These are phyloP conservation scores for Sorex araneus DNA, from an alignment of 2,113 vertebrate genomes.

Conservation along the genomic window DNA sequence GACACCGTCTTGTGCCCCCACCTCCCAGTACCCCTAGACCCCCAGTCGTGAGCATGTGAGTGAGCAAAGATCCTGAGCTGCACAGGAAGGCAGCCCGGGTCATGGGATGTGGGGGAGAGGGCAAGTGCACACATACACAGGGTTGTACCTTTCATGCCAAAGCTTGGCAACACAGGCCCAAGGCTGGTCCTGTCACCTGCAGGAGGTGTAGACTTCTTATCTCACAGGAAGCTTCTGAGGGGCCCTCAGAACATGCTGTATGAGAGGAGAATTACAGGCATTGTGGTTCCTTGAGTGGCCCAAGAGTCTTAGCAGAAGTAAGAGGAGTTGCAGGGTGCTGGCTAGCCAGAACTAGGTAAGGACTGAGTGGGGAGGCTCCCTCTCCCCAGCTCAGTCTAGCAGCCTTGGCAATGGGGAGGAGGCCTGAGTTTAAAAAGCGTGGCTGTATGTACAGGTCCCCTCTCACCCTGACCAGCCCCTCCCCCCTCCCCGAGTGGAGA, in stretches of 20 bases:
- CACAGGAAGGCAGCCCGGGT: accelerated
- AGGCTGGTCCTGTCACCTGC: neutral
- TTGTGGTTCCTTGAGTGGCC: neutral
- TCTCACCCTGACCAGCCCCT: neutral
- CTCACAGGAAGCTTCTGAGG: neutral
- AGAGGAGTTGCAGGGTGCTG: neutral
- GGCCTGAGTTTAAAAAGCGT: neutral
- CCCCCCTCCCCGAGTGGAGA: neutral
- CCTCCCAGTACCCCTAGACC: no score
- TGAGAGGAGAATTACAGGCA: neutral
- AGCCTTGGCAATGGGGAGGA: neutral
- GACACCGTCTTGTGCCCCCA: no score
- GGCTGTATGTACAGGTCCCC: neutral
- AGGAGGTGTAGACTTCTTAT: neutral
- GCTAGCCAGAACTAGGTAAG: neutral
- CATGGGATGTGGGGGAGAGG: neutral
- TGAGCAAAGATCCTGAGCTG: neutral
- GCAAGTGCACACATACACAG: neutral
- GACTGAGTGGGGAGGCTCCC: neutral
- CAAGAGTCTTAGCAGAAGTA: no score
- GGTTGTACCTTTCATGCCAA: no score
- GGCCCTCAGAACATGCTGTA: no score
- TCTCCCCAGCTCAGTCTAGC: neutral
- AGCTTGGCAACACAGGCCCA: neutral
- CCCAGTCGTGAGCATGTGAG: neutral